These are phyloP conservation scores for Anableps anableps DNA, from an alignment of 2,797 vertebrate species.

Conservation along the genomic window DNA sequence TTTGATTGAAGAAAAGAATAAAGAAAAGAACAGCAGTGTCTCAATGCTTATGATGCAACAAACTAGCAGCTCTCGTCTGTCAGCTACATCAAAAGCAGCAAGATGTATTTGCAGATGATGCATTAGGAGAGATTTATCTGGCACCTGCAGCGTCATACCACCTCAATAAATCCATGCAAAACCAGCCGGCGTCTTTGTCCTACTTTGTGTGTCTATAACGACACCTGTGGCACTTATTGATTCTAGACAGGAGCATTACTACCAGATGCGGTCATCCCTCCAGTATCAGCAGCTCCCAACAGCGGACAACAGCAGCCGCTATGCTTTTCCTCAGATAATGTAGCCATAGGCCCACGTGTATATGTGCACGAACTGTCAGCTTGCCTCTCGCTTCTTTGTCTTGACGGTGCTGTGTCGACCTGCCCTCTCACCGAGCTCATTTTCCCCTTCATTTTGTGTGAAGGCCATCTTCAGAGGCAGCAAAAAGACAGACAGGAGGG, in stretches of 20 bases:
- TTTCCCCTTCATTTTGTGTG: conserved; percentile 60
- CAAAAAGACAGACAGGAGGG: conserved; percentile 29
- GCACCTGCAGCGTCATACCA: neutral
- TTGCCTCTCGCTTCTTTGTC: conserved; percentile 38
- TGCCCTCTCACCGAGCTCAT: conserved; percentile 60
- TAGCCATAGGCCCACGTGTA: neutral
- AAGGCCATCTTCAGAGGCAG: conserved; percentile 59
- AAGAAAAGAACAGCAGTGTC: conserved; percentile 4
- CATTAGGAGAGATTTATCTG: conserved; percentile 25
- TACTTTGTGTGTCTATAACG: conserved; percentile 41
- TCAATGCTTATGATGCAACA: conserved; percentile 30
- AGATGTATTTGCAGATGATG: conserved; percentile 22
- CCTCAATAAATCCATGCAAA: conserved; percentile 29
- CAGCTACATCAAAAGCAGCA: conserved; percentile 34
- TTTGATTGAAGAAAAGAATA: conserved; percentile 11
- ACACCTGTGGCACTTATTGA: conserved; percentile 53
- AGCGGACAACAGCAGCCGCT: conserved; percentile 38
- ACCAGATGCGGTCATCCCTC: conserved; percentile 42
- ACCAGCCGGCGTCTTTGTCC: conserved; percentile 20
- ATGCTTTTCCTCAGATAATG: conserved; percentile 58
- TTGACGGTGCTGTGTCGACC: conserved; percentile 21
- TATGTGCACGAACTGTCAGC: conserved; percentile 41
- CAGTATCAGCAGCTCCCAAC: conserved; percentile 59
- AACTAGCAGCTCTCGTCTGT: conserved; percentile 32
- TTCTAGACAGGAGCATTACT: conserved; percentile 38